Evolutionary conservation across 2,888 invertebrate genomes (phyloP), one percentile per base, ranked within the genome.

Genomic region (Gymnoscelis rufifasciata): DNA sequence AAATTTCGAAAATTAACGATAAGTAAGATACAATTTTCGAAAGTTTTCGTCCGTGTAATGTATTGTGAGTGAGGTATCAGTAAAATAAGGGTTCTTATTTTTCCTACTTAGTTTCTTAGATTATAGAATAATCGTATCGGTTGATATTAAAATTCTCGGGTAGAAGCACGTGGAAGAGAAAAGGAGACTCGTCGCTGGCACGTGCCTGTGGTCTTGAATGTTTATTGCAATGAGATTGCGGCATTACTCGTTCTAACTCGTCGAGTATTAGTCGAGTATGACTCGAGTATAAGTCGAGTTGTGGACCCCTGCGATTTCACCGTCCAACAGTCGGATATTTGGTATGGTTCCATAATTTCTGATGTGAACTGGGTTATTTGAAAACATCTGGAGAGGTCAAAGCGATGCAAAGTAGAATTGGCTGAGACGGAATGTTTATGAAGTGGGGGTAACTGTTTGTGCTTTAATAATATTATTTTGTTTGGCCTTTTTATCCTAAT

Each of bases 201-300:
- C 79, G 81, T 78, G 76, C 74, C 62, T 56, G 66, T 66, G 52
- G 57, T 62, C 68, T 39, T 70, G 64, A 71, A 78, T 79, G 79
- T 78, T 81, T 80, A 80, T 81, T 80, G 72, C 78, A 73, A 74
- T 73, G 74, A 77, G 78, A 78, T 78, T 81, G 76, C 73, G 71
- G 72, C 69, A 74, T 76, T 78, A 75, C 77, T 78, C 60, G 68
- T 54, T 56, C 19, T 19, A 19, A 19, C 19, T 19, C 19, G 5
- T 19, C 19, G 2, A 19, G 19, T 19, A 19, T 19, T 2, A 19
- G 19, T 19, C 61, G 52, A 61, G 51, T 71, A 76, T 78, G 76
- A n/a, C n/a, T n/a, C n/a, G n/a, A 72, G 71, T 63, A 58, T 52
- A 60, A 68, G 66, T 69, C 67, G 64, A 63, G n/a, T n/a, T n/a